Evolutionary conservation across 2,888 invertebrate species (phyloP).

Genomic region (Dugesia japonica): DNA sequence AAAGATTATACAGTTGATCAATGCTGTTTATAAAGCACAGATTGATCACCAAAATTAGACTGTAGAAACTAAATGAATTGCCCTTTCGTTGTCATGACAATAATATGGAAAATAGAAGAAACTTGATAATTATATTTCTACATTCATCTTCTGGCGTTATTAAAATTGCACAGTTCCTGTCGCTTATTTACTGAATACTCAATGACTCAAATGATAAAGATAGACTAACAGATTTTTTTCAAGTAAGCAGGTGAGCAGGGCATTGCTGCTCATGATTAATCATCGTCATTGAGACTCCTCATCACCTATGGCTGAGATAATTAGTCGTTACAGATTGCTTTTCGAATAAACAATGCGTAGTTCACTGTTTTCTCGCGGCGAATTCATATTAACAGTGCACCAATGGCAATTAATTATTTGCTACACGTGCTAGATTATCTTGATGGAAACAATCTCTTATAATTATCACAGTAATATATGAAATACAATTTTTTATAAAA

Average conservation of each 20-base stretch:
- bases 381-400: not conserved
- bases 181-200: not conserved
- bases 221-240: not conserved
- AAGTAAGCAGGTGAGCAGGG: not conserved
- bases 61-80: not conserved
- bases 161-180: not conserved
- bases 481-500: no score
- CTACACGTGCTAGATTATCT: not conserved
- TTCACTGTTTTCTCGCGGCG: not conserved
- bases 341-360: not conserved
- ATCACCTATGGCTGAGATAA: not conserved
- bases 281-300: slow-evolving; percentile 12
- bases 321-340: not conserved
- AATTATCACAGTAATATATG: no score
- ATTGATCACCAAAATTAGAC: not conserved
- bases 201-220: not conserved
- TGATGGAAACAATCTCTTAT: slow-evolving; percentile 2
- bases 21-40: not conserved
- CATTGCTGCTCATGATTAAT: not conserved
- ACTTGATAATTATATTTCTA: not conserved
- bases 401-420: not conserved
- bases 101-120: not conserved
- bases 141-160: not conserved
- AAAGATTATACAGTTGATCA: not conserved
- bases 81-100: not conserved